A percentile compares a stretch with the other conserved stretches of the same genome.
phyloP scores from a whole-genome alignment of 2,888 invertebrate genomes.

The Syrphus vitripennis region DNA sequence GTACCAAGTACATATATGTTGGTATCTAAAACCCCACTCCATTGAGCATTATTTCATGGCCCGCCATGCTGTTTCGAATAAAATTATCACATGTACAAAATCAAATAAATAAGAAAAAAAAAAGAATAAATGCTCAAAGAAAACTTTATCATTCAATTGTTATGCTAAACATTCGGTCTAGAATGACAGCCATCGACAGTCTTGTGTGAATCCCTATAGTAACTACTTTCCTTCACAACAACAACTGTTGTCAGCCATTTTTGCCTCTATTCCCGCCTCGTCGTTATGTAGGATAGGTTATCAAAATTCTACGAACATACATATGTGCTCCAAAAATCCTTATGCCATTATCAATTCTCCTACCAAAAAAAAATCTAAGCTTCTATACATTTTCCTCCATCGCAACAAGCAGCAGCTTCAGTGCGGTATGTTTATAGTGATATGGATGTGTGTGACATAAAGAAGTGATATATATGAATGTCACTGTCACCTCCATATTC shows the following conservation, averaged over 20 bases:
- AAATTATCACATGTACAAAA: background rate
- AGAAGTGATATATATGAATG: background rate
- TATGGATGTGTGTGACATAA: background rate
- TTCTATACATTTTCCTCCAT: background rate
- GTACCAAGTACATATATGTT: too few relatives aligned
- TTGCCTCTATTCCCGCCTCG: background rate
- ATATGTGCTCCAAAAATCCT: background rate
- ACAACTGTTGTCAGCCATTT: background rate
- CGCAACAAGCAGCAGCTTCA: background rate
- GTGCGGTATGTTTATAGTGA: too few relatives aligned
- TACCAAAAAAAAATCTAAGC: background rate
- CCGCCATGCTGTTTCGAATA: too few relatives aligned
- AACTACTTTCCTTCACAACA: background rate
- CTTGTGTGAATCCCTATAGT: background rate
- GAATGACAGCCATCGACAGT: background rate
- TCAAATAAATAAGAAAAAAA: background rate
- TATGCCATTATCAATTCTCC: background rate
- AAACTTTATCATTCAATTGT: background rate
- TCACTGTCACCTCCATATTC: background rate
- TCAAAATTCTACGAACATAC: background rate
- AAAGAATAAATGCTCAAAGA: background rate
- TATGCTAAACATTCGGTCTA: background rate
- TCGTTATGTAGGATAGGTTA: background rate
- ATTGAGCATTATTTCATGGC: too few relatives aligned
- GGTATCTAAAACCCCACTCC: too few relatives aligned